Conservation (phyloP, 1,140 invertebrate species). For the Drosophila grimshawi region DNA sequence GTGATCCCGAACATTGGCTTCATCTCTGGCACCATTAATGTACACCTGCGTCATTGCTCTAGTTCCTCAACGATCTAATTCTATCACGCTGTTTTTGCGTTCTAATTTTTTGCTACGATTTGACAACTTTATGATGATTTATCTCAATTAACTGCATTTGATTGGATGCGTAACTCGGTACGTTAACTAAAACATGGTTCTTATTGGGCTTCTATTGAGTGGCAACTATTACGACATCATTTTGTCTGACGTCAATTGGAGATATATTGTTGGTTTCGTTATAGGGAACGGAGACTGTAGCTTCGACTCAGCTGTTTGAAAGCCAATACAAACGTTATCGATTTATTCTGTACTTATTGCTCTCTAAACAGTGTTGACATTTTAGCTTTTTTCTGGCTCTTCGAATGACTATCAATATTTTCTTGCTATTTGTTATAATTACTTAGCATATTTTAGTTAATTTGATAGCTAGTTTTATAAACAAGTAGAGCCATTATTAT, state of each 20-base stretch:
- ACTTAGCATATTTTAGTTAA: no score
- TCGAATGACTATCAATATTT: no score
- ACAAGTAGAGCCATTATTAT: no score
- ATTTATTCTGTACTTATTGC: background rate
- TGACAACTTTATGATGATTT: background rate
- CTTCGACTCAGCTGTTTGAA: slow-evolving; percentile 22
- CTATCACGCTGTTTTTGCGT: slow-evolving; percentile 17
- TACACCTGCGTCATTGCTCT: slow-evolving; percentile 65
- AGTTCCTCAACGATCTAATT: slow-evolving; percentile 29
- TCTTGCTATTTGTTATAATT: no score
- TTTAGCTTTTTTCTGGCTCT: no score
- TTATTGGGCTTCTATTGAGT: background rate
- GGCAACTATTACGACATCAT: background rate
- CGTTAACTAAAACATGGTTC: background rate
- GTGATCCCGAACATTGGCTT: slow-evolving; percentile 56
- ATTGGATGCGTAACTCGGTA: background rate
- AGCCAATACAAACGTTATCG: slow-evolving; percentile 8
- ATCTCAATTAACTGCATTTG: background rate
- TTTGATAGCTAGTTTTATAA: no score
- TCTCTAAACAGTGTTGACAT: no score
- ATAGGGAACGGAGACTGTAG: slow-evolving; percentile 17
- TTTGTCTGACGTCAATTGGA: slow-evolving; percentile 1
- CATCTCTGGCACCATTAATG: slow-evolving; percentile 70
- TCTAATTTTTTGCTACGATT: slow-evolving; percentile 26
- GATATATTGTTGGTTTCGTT: slow-evolving; percentile 3